Evolutionary conservation across 2,888 invertebrate genomes (phyloP).

Genomic region (Portevinia maculata): DNA sequence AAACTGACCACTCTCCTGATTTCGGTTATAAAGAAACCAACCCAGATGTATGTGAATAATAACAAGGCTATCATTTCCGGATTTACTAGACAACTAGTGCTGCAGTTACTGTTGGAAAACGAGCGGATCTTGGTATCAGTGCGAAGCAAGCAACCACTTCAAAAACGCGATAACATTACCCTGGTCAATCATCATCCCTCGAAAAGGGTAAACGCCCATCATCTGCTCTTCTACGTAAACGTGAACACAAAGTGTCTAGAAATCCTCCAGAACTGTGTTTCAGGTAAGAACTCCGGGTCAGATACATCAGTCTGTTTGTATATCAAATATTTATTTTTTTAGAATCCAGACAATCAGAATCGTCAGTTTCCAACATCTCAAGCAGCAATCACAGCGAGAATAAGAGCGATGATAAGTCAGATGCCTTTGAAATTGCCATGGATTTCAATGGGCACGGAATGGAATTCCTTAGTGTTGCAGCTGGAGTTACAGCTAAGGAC

Average conservation of each 20-base stretch:
- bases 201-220: constrained; percentile 89
- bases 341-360: constrained; percentile 78
- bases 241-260: constrained; percentile 90
- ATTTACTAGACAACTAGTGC: constrained; percentile 92
- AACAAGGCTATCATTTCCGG: constrained; percentile 87
- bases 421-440: constrained; percentile 76
- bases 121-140: constrained; percentile 92
- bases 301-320: not conserved
- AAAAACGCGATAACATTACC: constrained; percentile 79
- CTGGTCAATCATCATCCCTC: constrained; percentile 85
- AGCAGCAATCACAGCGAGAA: constrained; percentile 76
- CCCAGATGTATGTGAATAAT: constrained; percentile 56
- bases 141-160: constrained; percentile 82
- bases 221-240: constrained; percentile 89
- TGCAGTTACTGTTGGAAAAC: constrained; percentile 93
- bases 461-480: constrained; percentile 89
- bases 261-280: constrained; percentile 87
- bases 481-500: constrained; percentile 94
- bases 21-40: constrained; percentile 79
- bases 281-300: constrained; percentile 77
- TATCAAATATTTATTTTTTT: constrained; percentile 60
- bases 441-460: constrained; percentile 83
- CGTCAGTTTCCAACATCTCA: constrained; percentile 74
- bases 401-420: constrained; percentile 76
- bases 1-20: constrained; percentile 90